Base-by-base conservation (phyloP, 2,797 vertebrate species). In the Enteromius unitaeniatus region DNA sequence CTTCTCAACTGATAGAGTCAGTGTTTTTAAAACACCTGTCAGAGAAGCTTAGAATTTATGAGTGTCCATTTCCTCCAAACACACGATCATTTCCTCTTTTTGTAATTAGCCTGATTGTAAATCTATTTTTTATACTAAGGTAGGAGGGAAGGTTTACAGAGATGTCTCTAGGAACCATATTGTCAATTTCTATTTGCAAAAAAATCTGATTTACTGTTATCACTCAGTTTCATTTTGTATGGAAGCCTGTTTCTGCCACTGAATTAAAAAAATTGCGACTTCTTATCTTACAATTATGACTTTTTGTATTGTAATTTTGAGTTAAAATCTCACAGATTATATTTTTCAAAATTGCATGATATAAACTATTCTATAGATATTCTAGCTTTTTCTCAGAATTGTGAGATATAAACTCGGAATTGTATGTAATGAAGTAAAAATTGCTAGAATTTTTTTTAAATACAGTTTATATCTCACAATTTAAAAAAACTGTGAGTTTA, bases 1-100 rank as follows among this genome's bases (percentile, higher is more conserved):
- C 65, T 67, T 47, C 37, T 55, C 17, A 37, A 76, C 40, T 73
- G 76, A 72, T 69, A 23, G 47, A 83, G 82, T 83, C 64, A 68
- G 47, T 87, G 84, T 86, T 87, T 86, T 83, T 85, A 58, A 77
- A 75, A 86, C 73, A 58, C 67, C 68, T 87, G 77, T 74, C 72
- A 11, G 67, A 76, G 28, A 67, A 68, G 34, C 67, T 80, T 21
- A 40, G 79, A 85, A 86, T 89, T 89, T 81, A 87, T 81, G 76
- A 53, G 13, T 51, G 34, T 68, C 74, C 67, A 60, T 88, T 42
- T 73, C 72, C 76, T 84, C 79, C 72, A 58, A 55, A 80, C 81
- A 84, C 72, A 83, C 67, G 15, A 79, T 86, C 49, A 84, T 85
- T 82, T 79, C 76, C 84, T 84, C 58, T 45, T 77, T 84, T 87